These are phyloP conservation scores for Synergus gifuensis DNA, from an alignment of 2,888 invertebrate genomes.

Conservation along the genomic window DNA sequence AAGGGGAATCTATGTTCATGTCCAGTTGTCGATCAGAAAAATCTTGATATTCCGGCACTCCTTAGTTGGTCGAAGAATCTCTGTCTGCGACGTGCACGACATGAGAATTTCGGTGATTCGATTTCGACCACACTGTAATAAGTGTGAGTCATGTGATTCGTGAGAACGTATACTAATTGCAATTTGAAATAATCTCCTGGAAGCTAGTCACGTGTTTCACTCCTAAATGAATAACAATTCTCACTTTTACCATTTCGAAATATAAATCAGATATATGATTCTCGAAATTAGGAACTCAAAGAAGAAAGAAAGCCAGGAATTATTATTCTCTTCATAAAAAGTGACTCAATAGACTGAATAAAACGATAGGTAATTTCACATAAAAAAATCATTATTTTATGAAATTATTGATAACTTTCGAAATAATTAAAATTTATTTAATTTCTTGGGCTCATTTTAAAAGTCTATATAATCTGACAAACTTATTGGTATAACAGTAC, in stretches of 20 bases:
- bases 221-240: slow-evolving; percentile 26
- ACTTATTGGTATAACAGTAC: too few species aligned
- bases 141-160: slow-evolving; percentile 29
- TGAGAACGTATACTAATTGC: slow-evolving; percentile 38
- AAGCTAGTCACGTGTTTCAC: slow-evolving; percentile 29
- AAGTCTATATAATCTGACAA: too few species aligned
- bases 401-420: too few species aligned
- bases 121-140: slow-evolving; percentile 31
- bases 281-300: not conserved
- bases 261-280: slow-evolving; percentile 30
- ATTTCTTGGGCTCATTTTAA: too few species aligned
- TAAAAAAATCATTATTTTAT: not conserved
- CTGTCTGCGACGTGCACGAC: slow-evolving; percentile 18
- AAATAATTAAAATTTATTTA: too few species aligned
- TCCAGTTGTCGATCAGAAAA: slow-evolving; percentile 34
- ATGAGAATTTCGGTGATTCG: slow-evolving; percentile 37
- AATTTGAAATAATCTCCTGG: slow-evolving; percentile 13
- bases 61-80: slow-evolving; percentile 21
- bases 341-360: slow-evolving; percentile 6
- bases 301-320: not conserved
- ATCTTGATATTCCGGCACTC: slow-evolving; percentile 34
- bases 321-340: not conserved
- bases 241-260: slow-evolving; percentile 10
- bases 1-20: slow-evolving; percentile 16
- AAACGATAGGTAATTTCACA: not conserved